These are phyloP conservation scores for Sphinx pinastri DNA, from an alignment of 2,888 invertebrate genomes.

Conservation along the genomic window DNA sequence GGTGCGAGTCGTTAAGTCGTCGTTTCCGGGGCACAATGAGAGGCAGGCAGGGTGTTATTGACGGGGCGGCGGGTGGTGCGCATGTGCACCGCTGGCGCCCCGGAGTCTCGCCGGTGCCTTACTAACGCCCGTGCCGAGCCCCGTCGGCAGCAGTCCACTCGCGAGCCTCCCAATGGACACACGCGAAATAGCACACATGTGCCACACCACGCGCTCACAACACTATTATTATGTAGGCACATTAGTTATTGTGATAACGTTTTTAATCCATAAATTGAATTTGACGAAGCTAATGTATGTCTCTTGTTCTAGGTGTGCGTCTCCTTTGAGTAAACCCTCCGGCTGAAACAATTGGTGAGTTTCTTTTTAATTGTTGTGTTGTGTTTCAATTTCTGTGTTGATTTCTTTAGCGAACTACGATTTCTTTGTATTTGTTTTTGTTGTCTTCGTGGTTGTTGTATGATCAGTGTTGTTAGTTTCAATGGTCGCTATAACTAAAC, in stretches of 20 bases:
- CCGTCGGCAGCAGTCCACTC: constrained; percentile 67
- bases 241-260: constrained; percentile 25
- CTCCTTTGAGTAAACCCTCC: constrained; percentile 51
- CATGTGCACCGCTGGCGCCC: constrained; percentile 78
- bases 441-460: no score
- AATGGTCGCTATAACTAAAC: constrained; percentile 30
- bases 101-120: constrained; percentile 74
- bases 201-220: constrained; percentile 51
- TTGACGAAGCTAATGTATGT: constrained; percentile 32
- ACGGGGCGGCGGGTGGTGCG: constrained; percentile 70
- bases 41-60: constrained; percentile 73
- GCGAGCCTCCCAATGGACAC: constrained; percentile 58
- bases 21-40: constrained; percentile 79
- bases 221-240: constrained; percentile 57
- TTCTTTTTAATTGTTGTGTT: constrained; percentile 36
- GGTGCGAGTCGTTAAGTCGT: constrained; percentile 76
- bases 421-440: neutral
- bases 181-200: constrained; percentile 48
- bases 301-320: constrained; percentile 68
- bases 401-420: constrained; percentile 13
- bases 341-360: constrained; percentile 61
- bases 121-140: constrained; percentile 70
- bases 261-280: neutral
- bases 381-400: constrained; percentile 31
- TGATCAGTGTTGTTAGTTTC: neutral